These are phyloP conservation scores for Stomatorhinus ivindoensis DNA, from an alignment of 2,113 vertebrate species.

Conservation along the genomic window DNA sequence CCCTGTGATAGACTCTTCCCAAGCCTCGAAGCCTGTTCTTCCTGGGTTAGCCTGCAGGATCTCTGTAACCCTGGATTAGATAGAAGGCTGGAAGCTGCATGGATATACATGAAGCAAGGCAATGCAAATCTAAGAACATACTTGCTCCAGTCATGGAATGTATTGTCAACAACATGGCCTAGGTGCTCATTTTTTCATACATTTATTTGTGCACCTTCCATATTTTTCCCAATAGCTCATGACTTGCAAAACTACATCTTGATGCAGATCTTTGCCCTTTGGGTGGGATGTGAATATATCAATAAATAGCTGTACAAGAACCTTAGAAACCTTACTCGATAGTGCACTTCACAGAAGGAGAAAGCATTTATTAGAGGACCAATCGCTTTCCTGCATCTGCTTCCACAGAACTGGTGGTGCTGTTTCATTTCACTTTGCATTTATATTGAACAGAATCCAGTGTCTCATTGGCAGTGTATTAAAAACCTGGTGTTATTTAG, in stretches of 20 bases:
- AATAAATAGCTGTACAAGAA: neutral
- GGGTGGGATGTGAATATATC: neutral
- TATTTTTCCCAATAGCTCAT: neutral
- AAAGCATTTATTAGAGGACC: neutral
- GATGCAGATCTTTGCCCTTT: neutral
- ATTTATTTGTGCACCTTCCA: neutral
- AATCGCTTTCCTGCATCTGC: neutral
- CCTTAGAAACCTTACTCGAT: neutral
- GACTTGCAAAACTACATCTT: neutral
- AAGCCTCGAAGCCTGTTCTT: neutral
- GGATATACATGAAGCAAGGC: neutral
- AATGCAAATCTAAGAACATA: neutral
- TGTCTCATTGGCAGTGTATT: neutral
- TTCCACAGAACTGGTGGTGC: neutral
- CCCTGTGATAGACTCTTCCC: neutral
- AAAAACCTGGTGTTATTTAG: neutral
- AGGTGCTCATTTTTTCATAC: neutral
- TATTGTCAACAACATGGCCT: neutral
- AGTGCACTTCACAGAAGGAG: neutral
- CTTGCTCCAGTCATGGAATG: neutral
- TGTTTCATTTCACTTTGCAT: slow-evolving; percentile 2
- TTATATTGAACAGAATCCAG: neutral
- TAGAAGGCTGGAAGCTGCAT: neutral
- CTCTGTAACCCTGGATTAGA: neutral
- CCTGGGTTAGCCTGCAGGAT: neutral